A percentile compares a stretch with the other conserved stretches of the same genome.
Conservation (phyloP, 2,888 invertebrate species). For the Branchinecta sandiegonensis region DNA sequence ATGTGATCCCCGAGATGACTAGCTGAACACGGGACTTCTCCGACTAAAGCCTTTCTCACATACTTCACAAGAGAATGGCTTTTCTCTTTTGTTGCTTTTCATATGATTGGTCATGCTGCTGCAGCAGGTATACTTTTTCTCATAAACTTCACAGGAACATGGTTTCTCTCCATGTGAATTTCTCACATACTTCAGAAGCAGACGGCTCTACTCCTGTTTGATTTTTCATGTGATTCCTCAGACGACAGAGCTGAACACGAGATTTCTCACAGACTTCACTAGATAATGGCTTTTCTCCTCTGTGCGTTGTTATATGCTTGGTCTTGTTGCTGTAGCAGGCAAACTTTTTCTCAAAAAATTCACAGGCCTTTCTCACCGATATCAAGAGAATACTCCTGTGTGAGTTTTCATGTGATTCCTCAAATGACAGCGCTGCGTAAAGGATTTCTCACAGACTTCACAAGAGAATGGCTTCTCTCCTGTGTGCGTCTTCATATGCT, state of each 20-base stretch:
- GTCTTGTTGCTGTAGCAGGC: neutral
- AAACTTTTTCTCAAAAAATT: neutral
- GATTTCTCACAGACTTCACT: neutral
- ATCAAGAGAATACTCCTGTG: neutral
- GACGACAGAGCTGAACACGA: neutral
- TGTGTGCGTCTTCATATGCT: conserved; percentile 17
- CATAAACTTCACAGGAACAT: conserved; percentile 6
- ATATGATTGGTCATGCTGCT: neutral
- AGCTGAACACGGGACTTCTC: neutral
- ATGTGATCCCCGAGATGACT: neutral
- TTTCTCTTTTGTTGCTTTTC: conserved; percentile 12
- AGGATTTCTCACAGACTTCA: conserved; percentile 13
- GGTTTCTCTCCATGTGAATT: conserved; percentile 18
- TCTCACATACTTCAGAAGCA: neutral
- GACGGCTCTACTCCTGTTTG: neutral
- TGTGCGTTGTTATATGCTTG: neutral
- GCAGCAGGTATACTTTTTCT: neutral
- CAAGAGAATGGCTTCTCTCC: conserved; percentile 17
- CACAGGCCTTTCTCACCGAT: neutral
- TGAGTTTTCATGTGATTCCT: conserved; percentile 15
- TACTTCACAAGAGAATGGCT: conserved; percentile 8
- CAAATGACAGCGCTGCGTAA: neutral
- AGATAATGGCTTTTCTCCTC: conserved; percentile 10
- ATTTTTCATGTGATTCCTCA: neutral
- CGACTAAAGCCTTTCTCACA: neutral